Evolutionary conservation across 2,113 vertebrate genomes (phyloP), one percentile per base, ranked within the genome.

Genomic region (Gadus chalcogrammus): DNA sequence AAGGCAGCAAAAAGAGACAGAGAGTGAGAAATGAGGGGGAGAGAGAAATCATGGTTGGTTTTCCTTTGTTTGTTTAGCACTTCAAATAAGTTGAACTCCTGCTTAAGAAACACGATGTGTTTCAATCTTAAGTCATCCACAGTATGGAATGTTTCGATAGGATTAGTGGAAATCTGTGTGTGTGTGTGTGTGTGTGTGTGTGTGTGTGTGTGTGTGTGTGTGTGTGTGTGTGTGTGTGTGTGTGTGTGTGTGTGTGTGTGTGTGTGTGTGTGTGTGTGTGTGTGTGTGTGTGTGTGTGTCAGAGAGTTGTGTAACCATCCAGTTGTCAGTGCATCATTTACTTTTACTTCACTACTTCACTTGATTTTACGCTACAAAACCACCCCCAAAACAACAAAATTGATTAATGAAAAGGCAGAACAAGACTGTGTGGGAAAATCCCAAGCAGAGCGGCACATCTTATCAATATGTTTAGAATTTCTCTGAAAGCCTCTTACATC

Each of bases 1-100:
- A 68, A 65, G 77, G 80, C 69, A 79, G 72, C 70, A 17, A 72
- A 59, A 58, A 55, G 76, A 67, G 65, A 18, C 4, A 55, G 69
- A 31, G 31, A 31, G 31, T 0, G 31, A 31, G 31, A 24, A 24
- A 31, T 31, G 31, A 31, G 31, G 31, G 31, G 22, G 22, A 24
- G 2, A 24, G 22, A 24, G 22, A 24, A 24, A 24, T 24, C 22
- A 24, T 2, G 22, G 22, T 24, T 31, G 68, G 67, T 73, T 35
- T 70, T 66, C 64, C 75, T 82, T 81, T 84, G 85, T 82, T 82
- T 84, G 74, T 71, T 79, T 68, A 59, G 22, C 60, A 22, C 38
- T 5, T 77, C 73, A 69, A 72, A 73, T 48, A 16, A 17, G 68
- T 76, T 73, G 78, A 85, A 75, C 74, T 73, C 65, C 62, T 31